These are phyloP conservation scores for Chondrilla cf. caribensis DNA, from an alignment of 37 sponge, comb jelly and placozoan genomes.

Conservation along the genomic window DNA sequence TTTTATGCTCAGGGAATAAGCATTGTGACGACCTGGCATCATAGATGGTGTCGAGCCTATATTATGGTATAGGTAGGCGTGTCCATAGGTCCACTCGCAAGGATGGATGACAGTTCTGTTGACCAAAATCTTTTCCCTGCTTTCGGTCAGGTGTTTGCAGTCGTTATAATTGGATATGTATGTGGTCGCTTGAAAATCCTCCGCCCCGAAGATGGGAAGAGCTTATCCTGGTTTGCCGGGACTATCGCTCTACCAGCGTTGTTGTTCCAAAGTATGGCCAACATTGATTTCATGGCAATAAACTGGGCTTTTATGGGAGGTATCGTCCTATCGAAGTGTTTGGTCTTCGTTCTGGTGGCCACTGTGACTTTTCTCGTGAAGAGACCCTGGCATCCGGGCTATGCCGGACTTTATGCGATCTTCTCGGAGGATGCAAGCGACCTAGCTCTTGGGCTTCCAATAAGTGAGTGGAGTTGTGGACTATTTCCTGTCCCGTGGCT, in stretches of 20 bases:
- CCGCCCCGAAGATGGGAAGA: conserved; percentile 36
- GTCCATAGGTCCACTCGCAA: too few species aligned
- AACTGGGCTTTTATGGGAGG: conserved; percentile 60
- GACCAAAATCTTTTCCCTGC: conserved; percentile 48
- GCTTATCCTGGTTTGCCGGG: conserved; percentile 46
- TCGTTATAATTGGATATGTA: conserved; percentile 60
- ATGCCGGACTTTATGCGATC: conserved; percentile 60
- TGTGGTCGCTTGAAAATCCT: conserved; percentile 64
- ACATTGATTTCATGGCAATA: conserved; percentile 39
- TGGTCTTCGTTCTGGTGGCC: conserved; percentile 44
- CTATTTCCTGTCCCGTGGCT: too few species aligned
- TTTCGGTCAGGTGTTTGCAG: conserved; percentile 58
- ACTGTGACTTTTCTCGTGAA: conserved; percentile 31
- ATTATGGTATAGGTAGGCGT: too few species aligned
- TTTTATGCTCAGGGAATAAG: too few species aligned
- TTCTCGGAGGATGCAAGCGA: conserved; percentile 72
- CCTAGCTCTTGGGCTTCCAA: conserved; percentile 73
- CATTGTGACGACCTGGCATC: too few species aligned
- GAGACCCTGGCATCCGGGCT: conserved; percentile 39
- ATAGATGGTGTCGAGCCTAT: too few species aligned
- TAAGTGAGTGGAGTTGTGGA: too few species aligned
- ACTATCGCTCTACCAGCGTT: conserved; percentile 61
- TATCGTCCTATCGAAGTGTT: conserved; percentile 52
- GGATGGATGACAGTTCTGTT: too few species aligned
- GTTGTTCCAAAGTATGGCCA: conserved; percentile 58